Evolutionary conservation across 2,113 vertebrate species (phyloP), one percentile per base, ranked within the genome.

Genomic region (Falcunculus frontatus): DNA sequence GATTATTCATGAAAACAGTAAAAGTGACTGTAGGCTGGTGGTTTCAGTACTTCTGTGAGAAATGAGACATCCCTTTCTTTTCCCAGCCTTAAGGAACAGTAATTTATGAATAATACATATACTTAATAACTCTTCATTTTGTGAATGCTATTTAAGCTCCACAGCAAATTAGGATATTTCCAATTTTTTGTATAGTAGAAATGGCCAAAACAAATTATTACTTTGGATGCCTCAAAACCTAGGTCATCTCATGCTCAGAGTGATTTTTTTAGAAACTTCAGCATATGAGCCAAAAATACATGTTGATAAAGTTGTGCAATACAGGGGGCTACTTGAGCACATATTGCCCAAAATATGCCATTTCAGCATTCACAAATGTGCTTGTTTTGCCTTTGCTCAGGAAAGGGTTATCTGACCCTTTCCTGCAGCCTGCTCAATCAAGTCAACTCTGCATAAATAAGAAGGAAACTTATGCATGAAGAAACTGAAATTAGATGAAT

Each of bases 401-500:
- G 41, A 87, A 90, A 44, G 90, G 50, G 62, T 95, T 91, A 91
- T 76, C 74, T 95, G 75, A 93, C 82, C 72, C 42, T 77, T 91
- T 85, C 29, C 30, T 85, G 42, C 70, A 86, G 65, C 50, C 67
- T 94, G 70, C 67, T 83, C 70, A 80, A 70, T 87, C 63, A 83
- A 91, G 78, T 85, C 55, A 90, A 18, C 84, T 93, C 32, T 88
- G 76, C 90, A 93, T 93, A 93, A 93, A 90, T 93, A 91, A 83
- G 42, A 79, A 63, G 52, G 60, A 92, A 95, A 95, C 33, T 84
- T 95, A 91, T 83, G 93, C 89, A 80, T 56, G 74, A 80, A 90
- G 65, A 91, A 95, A 96, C 62, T 70, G 27, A 96, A 94, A 94
- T 85, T 90, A 93, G 62, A 60, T 83, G 33, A 87, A 91, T 90